These are phyloP conservation scores for Pseudochirops cupreus DNA, from an alignment of 2,797 vertebrate genomes.

Conservation along the genomic window DNA sequence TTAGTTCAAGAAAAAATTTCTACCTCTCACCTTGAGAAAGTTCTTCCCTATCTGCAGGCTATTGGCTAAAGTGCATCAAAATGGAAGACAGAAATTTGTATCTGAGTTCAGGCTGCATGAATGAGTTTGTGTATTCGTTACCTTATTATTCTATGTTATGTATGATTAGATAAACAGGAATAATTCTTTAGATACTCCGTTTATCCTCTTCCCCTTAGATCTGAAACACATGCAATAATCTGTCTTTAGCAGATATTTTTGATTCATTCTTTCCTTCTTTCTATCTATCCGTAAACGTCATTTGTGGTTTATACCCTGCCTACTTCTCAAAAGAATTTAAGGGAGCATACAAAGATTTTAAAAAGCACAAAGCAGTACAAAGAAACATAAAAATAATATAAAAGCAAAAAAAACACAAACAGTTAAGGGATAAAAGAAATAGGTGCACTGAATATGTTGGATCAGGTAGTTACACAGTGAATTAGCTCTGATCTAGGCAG, in stretches of 20 bases:
- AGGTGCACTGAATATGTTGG: not conserved
- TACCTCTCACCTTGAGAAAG: not conserved
- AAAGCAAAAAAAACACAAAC: not conserved
- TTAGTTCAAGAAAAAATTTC: not conserved
- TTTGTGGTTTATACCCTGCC: not conserved
- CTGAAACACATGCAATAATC: not conserved
- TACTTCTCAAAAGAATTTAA: not conserved
- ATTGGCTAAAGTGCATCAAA: not conserved
- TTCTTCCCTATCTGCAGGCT: not conserved
- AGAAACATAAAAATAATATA: not conserved
- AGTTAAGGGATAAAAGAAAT: not conserved
- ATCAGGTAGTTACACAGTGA: not conserved
- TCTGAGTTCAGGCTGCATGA: not conserved
- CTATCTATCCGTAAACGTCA: not conserved
- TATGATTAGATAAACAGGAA: not conserved
- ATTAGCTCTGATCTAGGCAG: not conserved
- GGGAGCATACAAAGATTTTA: not conserved
- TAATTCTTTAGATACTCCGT: not conserved
- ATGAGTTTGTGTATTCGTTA: not conserved
- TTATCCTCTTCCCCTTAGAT: not conserved
- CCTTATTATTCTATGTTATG: not conserved
- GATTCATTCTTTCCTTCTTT: not conserved
- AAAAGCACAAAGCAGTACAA: not conserved
- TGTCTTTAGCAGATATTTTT: not conserved
- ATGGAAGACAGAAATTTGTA: not conserved